Percentiles rank a stretch among this genome's conserved stretches.
These are phyloP conservation scores for Eremophila alpestris DNA, from an alignment of 2,797 vertebrate species.

Conservation along the genomic window DNA sequence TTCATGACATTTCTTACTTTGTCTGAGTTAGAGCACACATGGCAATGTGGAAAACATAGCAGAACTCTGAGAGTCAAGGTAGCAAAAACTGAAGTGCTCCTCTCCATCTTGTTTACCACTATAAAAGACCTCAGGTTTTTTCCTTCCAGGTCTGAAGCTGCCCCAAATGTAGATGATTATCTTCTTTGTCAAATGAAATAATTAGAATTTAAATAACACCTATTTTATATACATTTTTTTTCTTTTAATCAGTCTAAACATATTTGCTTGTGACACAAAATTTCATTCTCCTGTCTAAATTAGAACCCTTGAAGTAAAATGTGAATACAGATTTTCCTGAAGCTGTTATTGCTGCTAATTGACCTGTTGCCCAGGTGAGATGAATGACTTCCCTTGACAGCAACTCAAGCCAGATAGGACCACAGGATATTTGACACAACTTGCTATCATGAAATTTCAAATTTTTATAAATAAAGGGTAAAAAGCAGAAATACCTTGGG, in stretches of 20 bases:
- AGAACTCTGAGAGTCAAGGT: background rate
- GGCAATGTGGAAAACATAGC: background rate
- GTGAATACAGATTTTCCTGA: background rate
- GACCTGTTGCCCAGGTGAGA: background rate
- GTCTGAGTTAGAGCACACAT: background rate
- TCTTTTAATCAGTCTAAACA: background rate
- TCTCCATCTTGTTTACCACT: background rate
- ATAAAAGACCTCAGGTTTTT: background rate
- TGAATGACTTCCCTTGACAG: background rate
- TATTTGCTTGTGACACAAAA: background rate
- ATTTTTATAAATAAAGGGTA: background rate
- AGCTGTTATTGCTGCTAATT: background rate
- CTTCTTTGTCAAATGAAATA: background rate
- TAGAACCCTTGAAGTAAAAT: background rate
- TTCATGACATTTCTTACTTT: background rate
- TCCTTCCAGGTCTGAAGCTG: background rate
- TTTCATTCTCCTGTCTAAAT: background rate
- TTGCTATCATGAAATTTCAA: background rate
- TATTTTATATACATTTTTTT: background rate
- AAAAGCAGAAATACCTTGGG: background rate
- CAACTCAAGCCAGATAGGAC: background rate
- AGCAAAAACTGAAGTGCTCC: background rate
- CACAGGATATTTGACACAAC: background rate
- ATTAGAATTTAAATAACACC: background rate
- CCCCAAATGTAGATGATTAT: background rate